Evolutionary conservation across 2,113 vertebrate genomes (phyloP).

Genomic region (Plectropomus leopardus): DNA sequence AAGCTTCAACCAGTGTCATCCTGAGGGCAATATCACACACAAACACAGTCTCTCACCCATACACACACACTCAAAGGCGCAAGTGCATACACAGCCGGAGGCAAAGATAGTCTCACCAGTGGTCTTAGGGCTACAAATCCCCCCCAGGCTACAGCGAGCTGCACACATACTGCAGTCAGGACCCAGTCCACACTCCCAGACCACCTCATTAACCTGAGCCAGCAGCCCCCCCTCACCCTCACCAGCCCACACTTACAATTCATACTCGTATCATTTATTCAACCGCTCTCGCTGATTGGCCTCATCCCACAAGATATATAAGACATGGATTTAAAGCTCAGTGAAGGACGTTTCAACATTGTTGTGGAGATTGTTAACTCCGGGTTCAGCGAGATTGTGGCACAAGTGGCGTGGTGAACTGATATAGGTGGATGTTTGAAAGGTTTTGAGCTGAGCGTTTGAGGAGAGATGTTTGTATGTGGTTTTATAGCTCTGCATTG

Average conservation of each 20-base stretch:
- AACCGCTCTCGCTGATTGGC: conserved; percentile 72
- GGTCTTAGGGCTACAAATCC: conserved; percentile 72
- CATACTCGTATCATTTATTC: conserved; percentile 77
- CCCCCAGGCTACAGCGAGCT: conserved; percentile 67
- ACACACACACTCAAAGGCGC: conserved; percentile 35
- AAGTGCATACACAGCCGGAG: conserved; percentile 70
- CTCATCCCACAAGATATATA: conserved; percentile 47
- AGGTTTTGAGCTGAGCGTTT: not conserved
- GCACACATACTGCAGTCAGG: conserved; percentile 58
- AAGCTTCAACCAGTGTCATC: conserved; percentile 59
- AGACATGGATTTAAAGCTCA: conserved; percentile 33
- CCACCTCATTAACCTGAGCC: conserved; percentile 82
- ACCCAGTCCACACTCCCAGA: conserved; percentile 75
- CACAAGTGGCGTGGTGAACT: not conserved
- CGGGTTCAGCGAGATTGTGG: conserved; percentile 8
- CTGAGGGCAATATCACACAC: conserved; percentile 55
- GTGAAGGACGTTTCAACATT: conserved; percentile 45
- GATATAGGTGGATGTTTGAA: not conserved
- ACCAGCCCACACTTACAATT: conserved; percentile 61
- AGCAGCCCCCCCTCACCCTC: conserved; percentile 45
- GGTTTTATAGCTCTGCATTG: conserved; percentile 9
- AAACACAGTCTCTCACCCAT: conserved; percentile 17
- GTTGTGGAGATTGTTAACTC: conserved; percentile 45
- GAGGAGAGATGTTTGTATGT: not conserved
- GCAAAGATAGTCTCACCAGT: conserved; percentile 69